Evolutionary conservation across 1,140 invertebrate species (phyloP).

Genomic region (Helicoverpa armigera): DNA sequence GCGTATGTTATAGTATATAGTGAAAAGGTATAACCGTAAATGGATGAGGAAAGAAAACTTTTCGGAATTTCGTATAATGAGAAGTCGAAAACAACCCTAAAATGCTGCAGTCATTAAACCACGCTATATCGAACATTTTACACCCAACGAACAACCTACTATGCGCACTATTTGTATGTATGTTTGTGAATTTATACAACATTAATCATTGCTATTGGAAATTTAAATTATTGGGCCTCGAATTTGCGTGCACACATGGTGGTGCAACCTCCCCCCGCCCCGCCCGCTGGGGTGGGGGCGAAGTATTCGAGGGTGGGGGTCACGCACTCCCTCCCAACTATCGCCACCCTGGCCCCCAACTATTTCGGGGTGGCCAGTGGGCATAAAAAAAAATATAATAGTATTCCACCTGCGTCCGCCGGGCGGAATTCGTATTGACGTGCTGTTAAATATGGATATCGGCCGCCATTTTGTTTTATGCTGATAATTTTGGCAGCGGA

Average conservation of each 20-base stretch:
- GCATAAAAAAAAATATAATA: conserved; percentile 81
- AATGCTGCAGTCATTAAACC: not conserved
- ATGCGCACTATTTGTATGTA: conserved; percentile 57
- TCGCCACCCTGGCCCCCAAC: conserved; percentile 67
- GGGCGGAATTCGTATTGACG: conserved; percentile 75
- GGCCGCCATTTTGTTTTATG: conserved; percentile 77
- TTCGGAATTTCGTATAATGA: not conserved
- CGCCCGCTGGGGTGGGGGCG: conserved; percentile 53
- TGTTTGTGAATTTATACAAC: conserved; percentile 76
- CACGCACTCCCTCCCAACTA: conserved; percentile 71
- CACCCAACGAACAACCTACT: not conserved
- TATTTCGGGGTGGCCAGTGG: conserved; percentile 78
- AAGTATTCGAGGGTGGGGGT: conserved; percentile 56
- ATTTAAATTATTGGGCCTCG: conserved; percentile 83
- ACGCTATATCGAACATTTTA: not conserved
- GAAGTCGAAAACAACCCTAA: not conserved
- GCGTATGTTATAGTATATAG: too few species aligned
- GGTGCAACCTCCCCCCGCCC: conserved; percentile 64
- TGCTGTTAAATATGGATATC: conserved; percentile 68
- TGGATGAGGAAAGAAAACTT: too few species aligned
- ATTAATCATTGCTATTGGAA: conserved; percentile 82
- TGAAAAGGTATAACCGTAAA: too few species aligned
- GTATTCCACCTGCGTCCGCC: conserved; percentile 79
- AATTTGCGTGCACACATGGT: conserved; percentile 82
- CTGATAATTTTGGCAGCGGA: conserved; percentile 53